Percentiles rank a stretch among this genome's conserved stretches.
Conservation (phyloP, 2,113 vertebrate genomes). For the Chloroceryle aenea region DNA sequence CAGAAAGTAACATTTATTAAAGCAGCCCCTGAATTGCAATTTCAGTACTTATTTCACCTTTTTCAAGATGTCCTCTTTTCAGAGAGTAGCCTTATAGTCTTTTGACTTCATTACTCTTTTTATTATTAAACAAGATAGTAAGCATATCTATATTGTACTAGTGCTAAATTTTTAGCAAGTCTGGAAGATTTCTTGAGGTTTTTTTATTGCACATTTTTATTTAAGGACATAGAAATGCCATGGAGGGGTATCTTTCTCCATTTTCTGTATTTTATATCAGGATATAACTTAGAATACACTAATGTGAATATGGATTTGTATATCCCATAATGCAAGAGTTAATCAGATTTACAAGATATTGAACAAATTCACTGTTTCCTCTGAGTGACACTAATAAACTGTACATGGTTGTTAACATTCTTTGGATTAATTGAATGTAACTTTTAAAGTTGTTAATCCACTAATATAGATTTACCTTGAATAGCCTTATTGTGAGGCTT, state of each 20-base stretch:
- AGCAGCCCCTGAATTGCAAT: background rate
- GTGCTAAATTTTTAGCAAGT: background rate
- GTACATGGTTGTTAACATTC: conserved; percentile 83
- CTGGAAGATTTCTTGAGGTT: background rate
- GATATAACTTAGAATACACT: background rate
- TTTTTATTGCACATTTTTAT: background rate
- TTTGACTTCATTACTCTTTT: background rate
- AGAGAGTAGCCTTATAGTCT: background rate
- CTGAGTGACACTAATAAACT: conserved; percentile 64
- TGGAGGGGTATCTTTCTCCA: background rate
- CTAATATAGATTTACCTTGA: conserved; percentile 79
- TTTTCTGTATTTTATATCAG: conserved; percentile 18
- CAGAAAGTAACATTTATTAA: conserved; percentile 69
- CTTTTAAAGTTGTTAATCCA: conserved; percentile 76
- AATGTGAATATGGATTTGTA: conserved; percentile 42
- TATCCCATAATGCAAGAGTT: conserved; percentile 45
- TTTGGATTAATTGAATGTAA: conserved; percentile 84
- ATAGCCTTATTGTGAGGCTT: conserved; percentile 82
- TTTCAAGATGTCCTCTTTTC: background rate
- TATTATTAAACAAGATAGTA: background rate
- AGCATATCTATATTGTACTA: background rate
- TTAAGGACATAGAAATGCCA: background rate
- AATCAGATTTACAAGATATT: conserved; percentile 57
- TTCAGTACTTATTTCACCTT: background rate
- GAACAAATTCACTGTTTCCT: conserved; percentile 48